These are phyloP conservation scores for Tetranychus truncatus DNA, from an alignment of 2,888 invertebrate genomes.

Conservation along the genomic window DNA sequence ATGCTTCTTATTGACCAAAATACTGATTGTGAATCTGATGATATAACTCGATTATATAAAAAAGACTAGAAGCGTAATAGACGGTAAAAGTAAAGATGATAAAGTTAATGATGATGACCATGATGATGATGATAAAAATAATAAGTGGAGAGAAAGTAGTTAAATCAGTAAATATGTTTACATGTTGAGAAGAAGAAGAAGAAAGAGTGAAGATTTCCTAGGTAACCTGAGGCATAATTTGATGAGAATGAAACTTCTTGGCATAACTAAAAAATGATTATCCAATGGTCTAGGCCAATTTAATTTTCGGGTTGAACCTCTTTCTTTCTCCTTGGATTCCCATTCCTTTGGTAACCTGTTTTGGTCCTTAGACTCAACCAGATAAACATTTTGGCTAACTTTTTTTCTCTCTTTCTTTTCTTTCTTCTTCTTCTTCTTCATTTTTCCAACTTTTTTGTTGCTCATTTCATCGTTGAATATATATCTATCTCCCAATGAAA, in stretches of 20 bases:
- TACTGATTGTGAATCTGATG: no score
- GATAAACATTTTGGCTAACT: background rate
- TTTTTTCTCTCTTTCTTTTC: background rate
- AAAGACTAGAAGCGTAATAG: no score
- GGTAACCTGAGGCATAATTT: background rate
- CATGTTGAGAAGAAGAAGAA: background rate
- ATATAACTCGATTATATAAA: no score
- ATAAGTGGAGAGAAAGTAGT: background rate
- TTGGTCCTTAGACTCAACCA: background rate
- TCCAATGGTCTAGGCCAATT: constrained; percentile 1
- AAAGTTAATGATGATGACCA: background rate
- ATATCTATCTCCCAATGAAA: background rate
- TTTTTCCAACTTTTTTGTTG: background rate
- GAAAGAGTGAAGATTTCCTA: background rate
- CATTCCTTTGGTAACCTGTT: background rate
- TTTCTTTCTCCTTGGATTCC: background rate
- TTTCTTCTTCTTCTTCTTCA: background rate
- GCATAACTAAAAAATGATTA: background rate
- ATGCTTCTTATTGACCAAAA: no score
- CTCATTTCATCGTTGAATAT: background rate
- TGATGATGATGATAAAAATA: background rate
- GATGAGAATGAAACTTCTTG: background rate
- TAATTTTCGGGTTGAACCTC: background rate
- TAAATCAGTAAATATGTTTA: background rate
- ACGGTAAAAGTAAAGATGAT: no score